phyloP scores from a whole-genome alignment of 1,140 invertebrate species.

The Trinorchestia longiramus region DNA sequence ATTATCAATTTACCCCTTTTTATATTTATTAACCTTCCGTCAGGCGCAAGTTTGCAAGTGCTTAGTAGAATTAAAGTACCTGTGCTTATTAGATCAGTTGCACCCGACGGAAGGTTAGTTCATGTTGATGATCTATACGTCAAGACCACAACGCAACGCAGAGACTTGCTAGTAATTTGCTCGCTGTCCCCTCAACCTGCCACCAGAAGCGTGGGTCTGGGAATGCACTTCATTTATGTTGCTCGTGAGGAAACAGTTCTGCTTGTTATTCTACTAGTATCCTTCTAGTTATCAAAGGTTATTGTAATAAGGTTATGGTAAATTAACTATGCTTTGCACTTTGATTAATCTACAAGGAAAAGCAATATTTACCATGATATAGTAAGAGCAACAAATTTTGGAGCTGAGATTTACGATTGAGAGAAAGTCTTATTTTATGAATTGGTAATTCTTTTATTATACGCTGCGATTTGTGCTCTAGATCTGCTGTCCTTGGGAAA shows the following conservation, averaged over 20 bases:
- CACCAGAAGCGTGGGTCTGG: too few relatives aligned
- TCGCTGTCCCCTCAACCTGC: too few relatives aligned
- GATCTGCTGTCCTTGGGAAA: neutral
- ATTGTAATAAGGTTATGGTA: neutral
- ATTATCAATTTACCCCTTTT: neutral
- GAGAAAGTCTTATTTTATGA: neutral
- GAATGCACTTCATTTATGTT: too few relatives aligned
- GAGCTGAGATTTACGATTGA: neutral
- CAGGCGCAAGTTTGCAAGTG: too few relatives aligned
- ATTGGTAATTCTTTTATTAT: neutral
- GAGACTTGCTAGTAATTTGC: too few relatives aligned
- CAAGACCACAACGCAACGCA: too few relatives aligned
- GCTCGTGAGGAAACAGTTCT: neutral
- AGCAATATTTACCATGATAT: neutral
- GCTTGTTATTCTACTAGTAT: neutral
- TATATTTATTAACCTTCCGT: too few relatives aligned
- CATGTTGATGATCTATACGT: too few relatives aligned
- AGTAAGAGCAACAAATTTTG: neutral
- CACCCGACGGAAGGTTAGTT: too few relatives aligned
- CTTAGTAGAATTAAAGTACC: too few relatives aligned
- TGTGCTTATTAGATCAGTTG: too few relatives aligned
- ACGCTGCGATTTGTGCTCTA: neutral
- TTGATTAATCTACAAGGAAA: neutral
- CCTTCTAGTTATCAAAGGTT: neutral
- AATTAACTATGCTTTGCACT: neutral